phyloP scores from a whole-genome alignment of 2,113 vertebrate genomes.

The Rhinoderma darwinii region DNA sequence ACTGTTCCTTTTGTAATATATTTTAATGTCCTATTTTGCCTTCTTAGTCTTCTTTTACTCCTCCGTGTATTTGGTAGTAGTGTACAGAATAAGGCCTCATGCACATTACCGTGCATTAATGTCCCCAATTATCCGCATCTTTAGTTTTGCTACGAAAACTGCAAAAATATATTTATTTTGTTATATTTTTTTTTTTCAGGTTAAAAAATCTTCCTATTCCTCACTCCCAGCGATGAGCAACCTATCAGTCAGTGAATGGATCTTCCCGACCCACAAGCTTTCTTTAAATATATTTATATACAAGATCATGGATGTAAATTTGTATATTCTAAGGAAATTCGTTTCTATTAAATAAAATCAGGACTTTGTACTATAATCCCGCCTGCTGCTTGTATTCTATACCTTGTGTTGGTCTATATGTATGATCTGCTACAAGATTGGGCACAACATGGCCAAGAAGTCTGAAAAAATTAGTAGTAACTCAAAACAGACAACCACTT shows the following conservation, averaged over 20 bases:
- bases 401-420: neutral
- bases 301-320: neutral
- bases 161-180: too few species aligned
- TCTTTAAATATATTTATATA: constrained; percentile 1
- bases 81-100: too few species aligned
- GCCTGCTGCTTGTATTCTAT: neutral
- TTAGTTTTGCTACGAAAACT: too few species aligned
- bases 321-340: neutral
- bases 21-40: too few species aligned
- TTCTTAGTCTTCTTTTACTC: too few species aligned
- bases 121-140: too few species aligned
- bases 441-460: neutral
- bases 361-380: neutral
- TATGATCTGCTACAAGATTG: neutral
- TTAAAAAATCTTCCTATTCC: constrained; percentile 71
- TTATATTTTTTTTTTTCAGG: constrained; percentile 62
- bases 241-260: too few species aligned
- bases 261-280: neutral
- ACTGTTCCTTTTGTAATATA: too few species aligned
- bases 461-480: too few species aligned
- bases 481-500: neutral
- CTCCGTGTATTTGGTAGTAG: too few species aligned
- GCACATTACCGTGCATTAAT: too few species aligned
- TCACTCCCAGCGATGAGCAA: constrained; percentile 36
- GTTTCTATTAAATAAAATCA: neutral